A percentile compares a stretch with the other conserved stretches of the same genome.
Conservation (phyloP, 1,140 invertebrate species). For the Idris sp. region DNA sequence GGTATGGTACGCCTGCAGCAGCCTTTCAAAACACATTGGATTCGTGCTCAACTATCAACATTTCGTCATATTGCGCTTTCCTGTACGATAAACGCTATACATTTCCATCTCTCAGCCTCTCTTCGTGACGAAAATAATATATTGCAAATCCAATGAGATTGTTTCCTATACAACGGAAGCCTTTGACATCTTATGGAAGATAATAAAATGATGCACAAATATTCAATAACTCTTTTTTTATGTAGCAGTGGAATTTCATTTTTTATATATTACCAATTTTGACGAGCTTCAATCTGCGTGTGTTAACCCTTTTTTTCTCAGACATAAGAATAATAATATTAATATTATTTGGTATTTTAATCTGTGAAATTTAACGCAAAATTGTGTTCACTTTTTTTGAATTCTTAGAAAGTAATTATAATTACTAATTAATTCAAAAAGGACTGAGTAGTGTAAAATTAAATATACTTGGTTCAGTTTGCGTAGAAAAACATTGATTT, state of each 20-base stretch:
- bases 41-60: conserved; percentile 45
- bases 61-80: conserved; percentile 43
- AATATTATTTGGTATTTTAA: no score
- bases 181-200: conserved; percentile 29
- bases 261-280: no score
- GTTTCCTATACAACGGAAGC: conserved; percentile 39
- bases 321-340: no score
- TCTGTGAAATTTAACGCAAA: no score
- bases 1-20: conserved; percentile 37
- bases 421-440: no score
- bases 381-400: no score
- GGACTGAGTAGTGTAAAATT: no score
- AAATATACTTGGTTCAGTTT: no score
- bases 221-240: conserved; percentile 36
- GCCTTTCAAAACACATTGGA: conserved; percentile 51
- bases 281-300: no score
- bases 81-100: conserved; percentile 40
- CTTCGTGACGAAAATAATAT: conserved; percentile 51
- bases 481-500: no score
- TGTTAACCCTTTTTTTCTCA: no score
- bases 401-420: no score
- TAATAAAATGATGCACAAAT: conserved; percentile 35
- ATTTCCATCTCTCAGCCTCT: conserved; percentile 49
- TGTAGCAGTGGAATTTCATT: conserved; percentile 11
- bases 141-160: conserved; percentile 45